Evolutionary conservation across 2,888 invertebrate species (phyloP), one percentile per base, ranked within the genome.

Genomic region (Aquatica leii): DNA sequence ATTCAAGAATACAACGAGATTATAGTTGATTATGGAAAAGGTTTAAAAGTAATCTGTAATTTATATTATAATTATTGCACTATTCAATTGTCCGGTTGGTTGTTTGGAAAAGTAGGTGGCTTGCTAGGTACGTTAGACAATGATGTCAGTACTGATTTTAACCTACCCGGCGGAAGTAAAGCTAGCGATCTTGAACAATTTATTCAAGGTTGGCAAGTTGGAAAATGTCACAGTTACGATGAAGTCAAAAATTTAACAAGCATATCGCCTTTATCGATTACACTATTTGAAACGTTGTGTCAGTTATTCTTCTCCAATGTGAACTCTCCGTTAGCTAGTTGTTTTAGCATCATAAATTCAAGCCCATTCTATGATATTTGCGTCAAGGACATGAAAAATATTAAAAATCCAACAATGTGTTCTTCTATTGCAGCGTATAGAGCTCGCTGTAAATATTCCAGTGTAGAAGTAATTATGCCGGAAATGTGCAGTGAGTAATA

Each of bases 81-180:
- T 59, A 76, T 88, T 17, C 84, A 86, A 66, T 71, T 87, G 1
- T 83, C 86, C 35, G 92, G 94, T 0, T 94, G 94, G 93, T 92
- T 92, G 80, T 93, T 90, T 79, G 92, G 92, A 0, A 90, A 89
- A 71, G 87, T 92, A 0, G 93, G 91, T 1, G 95, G 95, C 0
- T 81, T 96, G 0, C 83, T 95, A 4, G 95, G 95, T 5, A 92
- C 92, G 0, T 90, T 92, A 84, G 92, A 93, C 82, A 92, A 94
- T 78, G 95, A 96, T 73, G 88, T 87, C 6, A 86, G 82, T 73
- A 92, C 93, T 75, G 95, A 95, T 73, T 83, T 86, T 20, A 85
- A 86, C 3, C 84, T 86, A 0, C 86, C 92, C 0, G 84, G 86
- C 70, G 86, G 87, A 15, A 73, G 81, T 0, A 77, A 85, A 15